phyloP scores from a whole-genome alignment of 1,140 invertebrate species.

The Lysiphlebus fabarum region DNA sequence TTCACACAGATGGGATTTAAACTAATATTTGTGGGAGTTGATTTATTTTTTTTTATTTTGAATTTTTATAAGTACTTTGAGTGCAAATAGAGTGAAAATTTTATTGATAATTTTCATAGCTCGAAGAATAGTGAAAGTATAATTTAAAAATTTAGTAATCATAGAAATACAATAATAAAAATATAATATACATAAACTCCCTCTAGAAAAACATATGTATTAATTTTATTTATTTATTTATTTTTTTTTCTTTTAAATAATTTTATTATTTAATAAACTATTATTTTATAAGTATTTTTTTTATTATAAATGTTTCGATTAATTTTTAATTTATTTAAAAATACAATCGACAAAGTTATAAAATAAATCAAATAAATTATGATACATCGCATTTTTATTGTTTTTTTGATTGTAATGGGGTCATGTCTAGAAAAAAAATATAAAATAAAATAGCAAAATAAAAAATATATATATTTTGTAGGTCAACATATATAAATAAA shows the following conservation, averaged over 20 bases:
- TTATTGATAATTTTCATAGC: too few species aligned
- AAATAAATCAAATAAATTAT: constrained; percentile 4
- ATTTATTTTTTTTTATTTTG: too few species aligned
- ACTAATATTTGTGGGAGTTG: too few species aligned
- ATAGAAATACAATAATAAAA: neutral
- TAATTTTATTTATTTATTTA: neutral
- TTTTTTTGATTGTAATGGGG: constrained; percentile 12
- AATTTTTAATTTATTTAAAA: too few species aligned
- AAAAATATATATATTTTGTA: neutral
- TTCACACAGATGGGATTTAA: too few species aligned
- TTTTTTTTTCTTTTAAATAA: too few species aligned
- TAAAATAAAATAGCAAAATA: neutral
- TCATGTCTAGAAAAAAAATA: constrained; percentile 4
- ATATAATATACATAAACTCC: neutral
- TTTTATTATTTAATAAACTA: too few species aligned
- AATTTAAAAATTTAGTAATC: constrained; percentile 10
- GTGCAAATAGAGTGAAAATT: too few species aligned
- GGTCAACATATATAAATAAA: constrained; percentile 6
- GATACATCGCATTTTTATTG: constrained; percentile 7
- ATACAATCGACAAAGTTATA: too few species aligned
- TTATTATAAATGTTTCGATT: too few species aligned
- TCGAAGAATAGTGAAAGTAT: constrained; percentile 3
- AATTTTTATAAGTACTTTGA: too few species aligned
- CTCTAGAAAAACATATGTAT: neutral
- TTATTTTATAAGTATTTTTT: too few species aligned